Conservation (phyloP, 2,113 vertebrate species). For the Heterochromis multidens region DNA sequence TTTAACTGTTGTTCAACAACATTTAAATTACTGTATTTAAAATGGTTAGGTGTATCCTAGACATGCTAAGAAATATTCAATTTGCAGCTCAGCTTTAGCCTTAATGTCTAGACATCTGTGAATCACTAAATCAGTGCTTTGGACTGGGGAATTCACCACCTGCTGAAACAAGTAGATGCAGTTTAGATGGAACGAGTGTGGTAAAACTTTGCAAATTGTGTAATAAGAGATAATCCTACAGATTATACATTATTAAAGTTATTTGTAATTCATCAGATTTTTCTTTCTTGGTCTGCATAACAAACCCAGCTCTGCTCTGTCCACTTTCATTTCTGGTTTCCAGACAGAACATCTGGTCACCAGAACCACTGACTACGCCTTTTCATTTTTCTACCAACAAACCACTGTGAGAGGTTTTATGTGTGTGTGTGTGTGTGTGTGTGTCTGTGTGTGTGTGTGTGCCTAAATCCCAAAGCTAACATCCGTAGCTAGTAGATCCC, state of each 20-base stretch:
- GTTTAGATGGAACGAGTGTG: background rate
- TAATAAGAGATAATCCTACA: background rate
- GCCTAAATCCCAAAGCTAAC: conserved; percentile 50
- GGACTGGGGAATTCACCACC: background rate
- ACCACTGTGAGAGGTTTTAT: background rate
- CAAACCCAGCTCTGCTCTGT: background rate
- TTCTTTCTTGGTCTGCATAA: background rate
- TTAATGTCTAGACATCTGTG: background rate
- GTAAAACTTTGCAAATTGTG: background rate
- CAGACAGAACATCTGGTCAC: conserved; percentile 28
- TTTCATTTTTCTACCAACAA: background rate
- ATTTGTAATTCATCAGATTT: background rate
- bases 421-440: conserved; percentile 12
- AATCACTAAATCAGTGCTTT: background rate
- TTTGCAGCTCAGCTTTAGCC: background rate
- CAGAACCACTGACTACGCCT: conserved; percentile 39
- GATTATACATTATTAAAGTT: background rate
- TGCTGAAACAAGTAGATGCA: background rate
- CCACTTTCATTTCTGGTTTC: background rate
- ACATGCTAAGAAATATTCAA: background rate
- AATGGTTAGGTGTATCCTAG: background rate
- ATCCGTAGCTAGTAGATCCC: conserved; percentile 42
- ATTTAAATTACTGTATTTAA: background rate
- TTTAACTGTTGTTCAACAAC: background rate
- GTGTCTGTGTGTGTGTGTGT: conserved; percentile 3